Percentiles rank a stretch among this genome's conserved stretches.
Evolutionary conservation across 2,113 vertebrate genomes (phyloP).

Genomic region (Cryptotis parvus): DNA sequence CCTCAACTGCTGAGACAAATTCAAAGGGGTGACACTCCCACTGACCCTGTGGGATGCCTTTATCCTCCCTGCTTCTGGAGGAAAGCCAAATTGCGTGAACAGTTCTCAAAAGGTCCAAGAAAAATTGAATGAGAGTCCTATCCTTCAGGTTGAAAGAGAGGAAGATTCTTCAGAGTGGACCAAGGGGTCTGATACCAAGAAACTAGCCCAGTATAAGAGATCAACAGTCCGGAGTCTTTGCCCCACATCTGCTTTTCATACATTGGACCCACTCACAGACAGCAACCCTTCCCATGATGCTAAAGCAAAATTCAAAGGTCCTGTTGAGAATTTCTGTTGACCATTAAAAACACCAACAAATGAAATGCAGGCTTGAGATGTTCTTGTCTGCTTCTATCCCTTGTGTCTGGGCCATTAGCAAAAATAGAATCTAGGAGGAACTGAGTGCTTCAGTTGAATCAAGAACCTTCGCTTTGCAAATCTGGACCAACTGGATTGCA

Average conservation of each 20-base stretch:
- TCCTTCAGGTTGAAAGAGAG: background rate
- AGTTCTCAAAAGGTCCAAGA: background rate
- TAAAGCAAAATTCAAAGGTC: background rate
- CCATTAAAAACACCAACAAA: background rate
- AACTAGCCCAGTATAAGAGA: background rate
- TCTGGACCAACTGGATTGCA: background rate
- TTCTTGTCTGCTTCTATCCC: background rate
- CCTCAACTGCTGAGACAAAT: background rate
- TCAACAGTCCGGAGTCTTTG: background rate
- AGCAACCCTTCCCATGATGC: background rate
- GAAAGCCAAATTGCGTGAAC: background rate
- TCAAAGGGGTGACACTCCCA: background rate
- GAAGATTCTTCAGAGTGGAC: background rate
- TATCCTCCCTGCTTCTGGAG: background rate
- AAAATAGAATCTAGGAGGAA: background rate
- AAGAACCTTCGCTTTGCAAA: background rate
- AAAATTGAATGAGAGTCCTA: background rate
- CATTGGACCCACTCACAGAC: background rate
- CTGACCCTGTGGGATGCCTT: fast-evolving
- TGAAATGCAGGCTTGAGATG: background rate
- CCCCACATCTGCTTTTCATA: background rate
- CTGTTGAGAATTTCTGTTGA: background rate
- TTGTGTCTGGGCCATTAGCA: background rate
- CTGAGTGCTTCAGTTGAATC: background rate
- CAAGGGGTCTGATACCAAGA: background rate